These are phyloP conservation scores for Trisateles emortualis DNA, from an alignment of 2,888 invertebrate species.

Conservation along the genomic window DNA sequence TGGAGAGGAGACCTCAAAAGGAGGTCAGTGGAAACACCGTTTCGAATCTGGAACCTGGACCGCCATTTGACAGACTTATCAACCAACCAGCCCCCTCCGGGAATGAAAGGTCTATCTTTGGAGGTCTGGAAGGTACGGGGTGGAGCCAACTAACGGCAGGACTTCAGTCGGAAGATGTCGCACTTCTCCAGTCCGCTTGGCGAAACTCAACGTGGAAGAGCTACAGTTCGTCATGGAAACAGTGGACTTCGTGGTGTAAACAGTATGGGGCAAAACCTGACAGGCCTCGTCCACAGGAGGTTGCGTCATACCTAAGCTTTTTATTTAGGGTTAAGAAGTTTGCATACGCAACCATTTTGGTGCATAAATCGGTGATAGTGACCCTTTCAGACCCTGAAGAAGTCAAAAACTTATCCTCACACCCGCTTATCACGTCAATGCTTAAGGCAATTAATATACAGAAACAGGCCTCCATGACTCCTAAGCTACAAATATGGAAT, in stretches of 20 bases:
- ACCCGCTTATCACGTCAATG: constrained; percentile 5
- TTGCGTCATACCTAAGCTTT: constrained; percentile 20
- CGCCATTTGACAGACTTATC: constrained; percentile 26
- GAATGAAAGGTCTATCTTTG: constrained; percentile 20
- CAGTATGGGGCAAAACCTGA: constrained; percentile 18
- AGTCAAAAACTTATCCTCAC: background rate
- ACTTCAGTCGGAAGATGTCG: constrained; percentile 1
- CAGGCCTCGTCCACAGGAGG: constrained; percentile 25
- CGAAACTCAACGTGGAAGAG: constrained; percentile 29
- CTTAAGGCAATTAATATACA: constrained; percentile 2
- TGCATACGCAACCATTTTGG: constrained; percentile 27
- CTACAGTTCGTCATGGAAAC: constrained; percentile 29
- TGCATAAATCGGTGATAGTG: constrained; percentile 30
- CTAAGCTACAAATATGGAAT: constrained; percentile 7
- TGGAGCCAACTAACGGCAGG: constrained; percentile 10
- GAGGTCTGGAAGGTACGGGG: too few species aligned
- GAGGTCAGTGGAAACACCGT: constrained; percentile 22
- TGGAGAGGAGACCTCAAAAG: constrained; percentile 25
- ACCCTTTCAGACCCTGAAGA: constrained; percentile 24
- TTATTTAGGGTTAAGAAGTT: constrained; percentile 15
- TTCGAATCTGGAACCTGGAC: constrained; percentile 18
- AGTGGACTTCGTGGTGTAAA: constrained; percentile 33
- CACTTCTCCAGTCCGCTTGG: constrained; percentile 21
- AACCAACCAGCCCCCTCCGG: constrained; percentile 22
- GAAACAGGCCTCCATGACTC: background rate